Conservation (phyloP, 2,797 vertebrate species). For the Acanthiza pusilla region DNA sequence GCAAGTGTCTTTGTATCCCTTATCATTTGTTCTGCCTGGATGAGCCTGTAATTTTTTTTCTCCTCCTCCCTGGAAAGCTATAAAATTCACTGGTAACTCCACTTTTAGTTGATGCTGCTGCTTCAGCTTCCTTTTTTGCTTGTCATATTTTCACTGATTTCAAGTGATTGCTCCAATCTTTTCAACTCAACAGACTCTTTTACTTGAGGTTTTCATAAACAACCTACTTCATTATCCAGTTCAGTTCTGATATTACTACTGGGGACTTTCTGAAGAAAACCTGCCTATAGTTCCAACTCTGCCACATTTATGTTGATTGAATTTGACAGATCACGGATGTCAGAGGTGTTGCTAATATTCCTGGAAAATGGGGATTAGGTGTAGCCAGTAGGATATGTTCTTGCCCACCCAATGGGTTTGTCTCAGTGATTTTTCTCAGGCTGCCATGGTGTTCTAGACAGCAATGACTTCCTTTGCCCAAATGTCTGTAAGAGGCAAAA, state of each 20-base stretch:
- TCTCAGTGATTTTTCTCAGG: background rate
- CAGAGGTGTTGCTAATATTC: background rate
- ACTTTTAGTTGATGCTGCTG: background rate
- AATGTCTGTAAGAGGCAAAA: background rate
- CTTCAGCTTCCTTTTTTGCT: background rate
- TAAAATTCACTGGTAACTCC: background rate
- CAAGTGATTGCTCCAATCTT: background rate
- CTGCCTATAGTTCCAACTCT: background rate
- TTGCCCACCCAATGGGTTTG: background rate
- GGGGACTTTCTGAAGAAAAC: background rate
- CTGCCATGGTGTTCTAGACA: background rate
- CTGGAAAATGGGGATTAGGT: background rate
- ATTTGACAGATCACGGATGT: background rate
- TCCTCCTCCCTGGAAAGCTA: background rate
- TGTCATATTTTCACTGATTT: background rate
- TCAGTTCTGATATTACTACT: background rate
- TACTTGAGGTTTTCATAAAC: background rate
- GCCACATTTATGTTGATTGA: background rate
- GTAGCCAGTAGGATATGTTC: fast-evolving
- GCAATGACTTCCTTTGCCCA: background rate
- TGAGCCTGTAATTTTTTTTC: background rate
- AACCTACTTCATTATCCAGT: background rate
- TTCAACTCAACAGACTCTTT: background rate
- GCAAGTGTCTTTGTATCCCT: background rate
- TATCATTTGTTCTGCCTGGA: background rate